Base-by-base conservation (phyloP, 2,113 vertebrate species). In the Bufo bufo region DNA sequence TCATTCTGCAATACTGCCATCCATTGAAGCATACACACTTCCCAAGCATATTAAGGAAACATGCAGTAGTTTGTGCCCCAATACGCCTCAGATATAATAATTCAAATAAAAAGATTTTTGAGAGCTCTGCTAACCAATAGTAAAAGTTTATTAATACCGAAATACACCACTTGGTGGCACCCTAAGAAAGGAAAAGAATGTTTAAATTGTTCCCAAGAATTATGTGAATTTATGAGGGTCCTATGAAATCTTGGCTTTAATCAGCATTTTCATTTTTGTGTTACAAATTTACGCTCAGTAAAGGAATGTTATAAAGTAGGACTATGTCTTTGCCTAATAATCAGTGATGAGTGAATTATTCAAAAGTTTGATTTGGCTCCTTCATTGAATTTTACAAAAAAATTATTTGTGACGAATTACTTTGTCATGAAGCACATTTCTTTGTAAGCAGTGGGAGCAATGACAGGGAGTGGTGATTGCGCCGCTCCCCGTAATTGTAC, bases 161-260 rank as follows among this genome's bases (percentile, higher is more conserved):
- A 54, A 74, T 74, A 17, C 12, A 45, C 72, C 84, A 85, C 84
- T n/a, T 63, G 84, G 75, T 75, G 84, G 72, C 71, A 75, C 72
- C 61, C 54, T 63, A 49, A 63, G 58, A 59, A 77, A 59, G 63
- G 72, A 77, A 63, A 85, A 85, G 50, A 79, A 79, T 45, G 14
- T 6, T 72, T 45, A 1, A 1, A 45, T 72, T 74, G 17, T 33
- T 33, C 12, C 11, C 23, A 71, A 43, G n/a, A 43, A 43, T 71
- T 13, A 23, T 11, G 11, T 43, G 4, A 43, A 71, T 14, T 14
- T 2, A 13, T 20, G 20, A n/a, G 20, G 6, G 6, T 65, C 8
- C 63, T 71, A 71, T 23, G 10, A 43, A 71, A 43, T 43, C 33
- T 43, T 12, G 23, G 9, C 23, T 33, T 9, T 33, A 69, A 69